These are phyloP conservation scores for Micromussa lordhowensis DNA, from an alignment of 92 coral and sea anemone species.

Conservation along the genomic window DNA sequence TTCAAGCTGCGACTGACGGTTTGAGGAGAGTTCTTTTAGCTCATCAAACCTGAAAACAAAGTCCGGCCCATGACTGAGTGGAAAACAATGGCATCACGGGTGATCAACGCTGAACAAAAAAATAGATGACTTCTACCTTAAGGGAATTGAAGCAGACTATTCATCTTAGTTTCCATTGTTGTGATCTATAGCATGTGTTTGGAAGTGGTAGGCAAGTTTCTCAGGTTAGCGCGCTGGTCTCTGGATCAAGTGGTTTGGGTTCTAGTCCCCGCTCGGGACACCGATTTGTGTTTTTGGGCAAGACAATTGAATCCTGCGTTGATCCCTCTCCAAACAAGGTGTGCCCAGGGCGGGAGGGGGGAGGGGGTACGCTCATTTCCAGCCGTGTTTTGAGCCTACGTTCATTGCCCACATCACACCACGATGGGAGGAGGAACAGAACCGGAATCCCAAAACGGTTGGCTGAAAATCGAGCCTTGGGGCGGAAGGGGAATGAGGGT, in stretches of 20 bases:
- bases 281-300: neutral
- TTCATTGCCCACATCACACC: too few relatives aligned
- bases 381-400: too few relatives aligned
- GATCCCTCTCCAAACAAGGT: too few relatives aligned
- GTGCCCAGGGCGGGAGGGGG: too few relatives aligned
- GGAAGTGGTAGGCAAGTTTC: too few relatives aligned
- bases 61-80: neutral
- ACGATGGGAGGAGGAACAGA: too few relatives aligned
- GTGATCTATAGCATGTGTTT: too few relatives aligned
- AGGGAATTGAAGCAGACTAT: neutral
- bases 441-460: too few relatives aligned
- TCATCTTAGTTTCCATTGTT: too few relatives aligned
- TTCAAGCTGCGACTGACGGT: slow-evolving; percentile 85
- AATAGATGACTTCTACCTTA: neutral
- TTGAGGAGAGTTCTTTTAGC: slow-evolving; percentile 69
- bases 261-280: neutral
- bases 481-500: too few relatives aligned
- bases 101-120: neutral
- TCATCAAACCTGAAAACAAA: slow-evolving; percentile 63
- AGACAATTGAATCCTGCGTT: neutral
- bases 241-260: neutral
- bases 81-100: neutral
- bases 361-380: too few relatives aligned
- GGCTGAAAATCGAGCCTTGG: too few relatives aligned
- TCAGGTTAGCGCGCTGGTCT: neutral